Conservation (phyloP, 2,888 invertebrate genomes). For the Alviniconcha strummeri region DNA sequence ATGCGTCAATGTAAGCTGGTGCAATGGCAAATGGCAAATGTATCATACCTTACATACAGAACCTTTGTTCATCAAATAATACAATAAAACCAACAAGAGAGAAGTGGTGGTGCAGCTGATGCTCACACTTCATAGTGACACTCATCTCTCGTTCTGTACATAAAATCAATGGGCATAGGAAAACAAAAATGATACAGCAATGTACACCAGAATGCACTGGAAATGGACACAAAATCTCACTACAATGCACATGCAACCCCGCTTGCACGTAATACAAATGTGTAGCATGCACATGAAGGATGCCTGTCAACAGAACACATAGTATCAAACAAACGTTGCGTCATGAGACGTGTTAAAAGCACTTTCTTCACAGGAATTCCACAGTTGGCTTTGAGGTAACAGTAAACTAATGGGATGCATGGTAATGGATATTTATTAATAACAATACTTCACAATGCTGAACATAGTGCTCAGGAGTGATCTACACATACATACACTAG, state of each 20-base stretch:
- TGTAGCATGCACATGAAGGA: not conserved
- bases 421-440: too few species aligned
- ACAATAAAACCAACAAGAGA: not conserved
- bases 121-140: not conserved
- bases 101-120: not conserved
- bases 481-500: too few species aligned
- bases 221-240: not conserved
- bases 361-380: too few species aligned
- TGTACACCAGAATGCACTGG: not conserved
- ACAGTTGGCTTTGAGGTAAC: too few species aligned
- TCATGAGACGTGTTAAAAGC: not conserved
- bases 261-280: not conserved
- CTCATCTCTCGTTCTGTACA: not conserved
- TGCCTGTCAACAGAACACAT: not conserved
- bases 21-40: slow-evolving; percentile 15
- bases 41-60: slow-evolving; percentile 11
- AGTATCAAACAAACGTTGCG: not conserved
- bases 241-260: not conserved
- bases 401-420: too few species aligned
- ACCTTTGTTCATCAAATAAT: slow-evolving; percentile 3
- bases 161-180: not conserved
- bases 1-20: slow-evolving; percentile 9
- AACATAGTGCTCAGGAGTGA: not conserved
- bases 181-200: not conserved
- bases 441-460: not conserved